A percentile compares a stretch with the other conserved stretches of the same genome.
These are phyloP conservation scores for Suillia variegata DNA, from an alignment of 2,888 invertebrate genomes.

Conservation along the genomic window DNA sequence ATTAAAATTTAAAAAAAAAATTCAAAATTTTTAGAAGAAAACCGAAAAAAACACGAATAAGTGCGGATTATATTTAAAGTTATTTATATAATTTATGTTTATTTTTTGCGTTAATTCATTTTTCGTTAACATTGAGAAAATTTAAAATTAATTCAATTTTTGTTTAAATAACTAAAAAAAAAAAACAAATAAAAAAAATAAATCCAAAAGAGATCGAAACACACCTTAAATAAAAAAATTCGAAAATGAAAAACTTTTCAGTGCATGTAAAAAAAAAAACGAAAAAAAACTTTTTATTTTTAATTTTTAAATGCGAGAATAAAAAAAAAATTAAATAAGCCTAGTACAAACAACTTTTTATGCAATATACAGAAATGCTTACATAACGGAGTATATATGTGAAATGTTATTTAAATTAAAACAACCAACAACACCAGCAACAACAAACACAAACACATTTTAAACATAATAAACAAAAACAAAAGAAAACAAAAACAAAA, in stretches of 20 bases:
- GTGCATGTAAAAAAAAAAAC: conserved; percentile 9
- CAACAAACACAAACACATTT: conserved; percentile 15
- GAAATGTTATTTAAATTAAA: conserved; percentile 1
- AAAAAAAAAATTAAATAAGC: conserved; percentile 10
- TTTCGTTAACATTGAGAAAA: conserved; percentile 34
- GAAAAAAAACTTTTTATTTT: background rate
- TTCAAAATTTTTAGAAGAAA: conserved; percentile 7
- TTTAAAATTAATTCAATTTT: no score
- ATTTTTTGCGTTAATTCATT: conserved; percentile 32
- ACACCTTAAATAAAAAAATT: conserved; percentile 5
- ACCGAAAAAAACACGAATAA: background rate
- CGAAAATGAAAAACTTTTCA: conserved; percentile 18
- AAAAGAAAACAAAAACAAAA: background rate
- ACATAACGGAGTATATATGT: conserved; percentile 9
- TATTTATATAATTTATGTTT: no score
- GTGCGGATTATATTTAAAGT: conserved; percentile 17
- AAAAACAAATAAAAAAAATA: conserved; percentile 8
- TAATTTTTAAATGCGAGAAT: background rate
- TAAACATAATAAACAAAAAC: conserved; percentile 16
- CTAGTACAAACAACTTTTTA: conserved; percentile 34
- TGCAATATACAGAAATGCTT: conserved; percentile 5
- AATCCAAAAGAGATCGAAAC: background rate
- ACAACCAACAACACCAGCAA: conserved; percentile 15
- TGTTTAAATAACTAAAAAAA: conserved; percentile 23
- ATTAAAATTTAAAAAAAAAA: conserved; percentile 25